Conservation (phyloP, 53 echinoderm and acorn worm genomes). For the Luidia sarsii region DNA sequence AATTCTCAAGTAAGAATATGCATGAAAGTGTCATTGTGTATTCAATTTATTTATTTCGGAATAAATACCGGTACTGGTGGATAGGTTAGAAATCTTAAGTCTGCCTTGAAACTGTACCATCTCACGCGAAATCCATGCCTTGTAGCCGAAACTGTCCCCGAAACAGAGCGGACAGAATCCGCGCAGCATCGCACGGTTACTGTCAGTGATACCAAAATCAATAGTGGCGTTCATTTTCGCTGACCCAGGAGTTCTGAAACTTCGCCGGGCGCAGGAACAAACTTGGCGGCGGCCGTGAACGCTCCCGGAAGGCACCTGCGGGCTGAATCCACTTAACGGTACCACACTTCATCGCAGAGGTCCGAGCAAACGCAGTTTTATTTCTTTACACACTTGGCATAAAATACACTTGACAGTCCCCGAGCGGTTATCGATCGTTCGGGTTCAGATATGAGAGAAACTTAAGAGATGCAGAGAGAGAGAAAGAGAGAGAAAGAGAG, state of each 20-base stretch:
- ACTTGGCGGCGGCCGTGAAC: not conserved
- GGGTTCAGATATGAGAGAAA: conserved; percentile 31
- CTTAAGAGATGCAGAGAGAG: conserved; percentile 5
- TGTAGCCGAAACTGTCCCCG: no score
- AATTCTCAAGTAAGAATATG: no score
- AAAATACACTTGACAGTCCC: conserved; percentile 55
- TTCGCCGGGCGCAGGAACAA: not conserved
- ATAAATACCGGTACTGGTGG: no score
- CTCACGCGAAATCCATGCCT: no score
- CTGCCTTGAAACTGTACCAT: no score
- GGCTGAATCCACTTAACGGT: conserved; percentile 45
- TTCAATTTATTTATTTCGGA: no score
- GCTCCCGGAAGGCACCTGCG: conserved; percentile 33
- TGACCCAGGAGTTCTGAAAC: conserved; percentile 20
- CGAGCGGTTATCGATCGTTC: conserved; percentile 47
- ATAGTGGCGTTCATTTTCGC: conserved; percentile 20
- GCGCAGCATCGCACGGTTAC: not conserved
- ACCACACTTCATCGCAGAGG: conserved; percentile 25
- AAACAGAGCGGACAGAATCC: not conserved
- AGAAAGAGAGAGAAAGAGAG: not conserved
- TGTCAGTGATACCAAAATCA: conserved; percentile 25
- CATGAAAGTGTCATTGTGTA: no score
- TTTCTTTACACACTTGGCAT: conserved; percentile 38
- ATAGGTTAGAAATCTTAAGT: no score
- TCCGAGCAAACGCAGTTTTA: conserved; percentile 35